Evolutionary conservation across 1,140 invertebrate genomes (phyloP).

Genomic region (Tetramorium alpestre): DNA sequence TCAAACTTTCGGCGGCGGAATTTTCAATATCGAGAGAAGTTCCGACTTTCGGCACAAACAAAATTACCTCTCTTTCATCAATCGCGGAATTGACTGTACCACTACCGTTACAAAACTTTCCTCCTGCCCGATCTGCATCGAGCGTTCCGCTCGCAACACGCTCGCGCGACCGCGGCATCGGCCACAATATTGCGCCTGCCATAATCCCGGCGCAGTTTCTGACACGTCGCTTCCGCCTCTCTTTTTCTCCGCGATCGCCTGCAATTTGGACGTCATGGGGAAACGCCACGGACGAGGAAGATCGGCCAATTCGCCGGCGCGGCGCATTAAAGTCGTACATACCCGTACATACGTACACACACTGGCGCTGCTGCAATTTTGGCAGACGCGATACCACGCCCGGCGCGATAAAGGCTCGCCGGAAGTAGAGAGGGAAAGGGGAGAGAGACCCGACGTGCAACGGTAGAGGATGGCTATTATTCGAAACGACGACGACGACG

Average conservation of each 20-base stretch:
- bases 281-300: constrained; percentile 17
- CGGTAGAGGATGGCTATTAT: constrained; percentile 49
- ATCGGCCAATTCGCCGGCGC: constrained; percentile 59
- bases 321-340: constrained; percentile 66
- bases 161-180: constrained; percentile 28
- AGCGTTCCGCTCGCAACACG: constrained; percentile 6
- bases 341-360: background rate
- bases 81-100: constrained; percentile 19
- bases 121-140: constrained; percentile 36
- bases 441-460: constrained; percentile 26
- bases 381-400: constrained; percentile 68
- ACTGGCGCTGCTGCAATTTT: constrained; percentile 70
- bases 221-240: constrained; percentile 61
- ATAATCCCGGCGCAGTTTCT: constrained; percentile 50
- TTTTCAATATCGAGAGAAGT: constrained; percentile 37
- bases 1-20: constrained; percentile 9
- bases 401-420: constrained; percentile 70
- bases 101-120: constrained; percentile 16
- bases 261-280: constrained; percentile 67
- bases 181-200: constrained; percentile 52
- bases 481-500: constrained; percentile 64
- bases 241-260: constrained; percentile 67
- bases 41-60: background rate
- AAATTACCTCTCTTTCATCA: constrained; percentile 19
- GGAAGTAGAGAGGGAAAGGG: constrained; percentile 51